These are phyloP conservation scores for Rotaria macrura DNA, from an alignment of 2,888 invertebrate species.

Conservation along the genomic window DNA sequence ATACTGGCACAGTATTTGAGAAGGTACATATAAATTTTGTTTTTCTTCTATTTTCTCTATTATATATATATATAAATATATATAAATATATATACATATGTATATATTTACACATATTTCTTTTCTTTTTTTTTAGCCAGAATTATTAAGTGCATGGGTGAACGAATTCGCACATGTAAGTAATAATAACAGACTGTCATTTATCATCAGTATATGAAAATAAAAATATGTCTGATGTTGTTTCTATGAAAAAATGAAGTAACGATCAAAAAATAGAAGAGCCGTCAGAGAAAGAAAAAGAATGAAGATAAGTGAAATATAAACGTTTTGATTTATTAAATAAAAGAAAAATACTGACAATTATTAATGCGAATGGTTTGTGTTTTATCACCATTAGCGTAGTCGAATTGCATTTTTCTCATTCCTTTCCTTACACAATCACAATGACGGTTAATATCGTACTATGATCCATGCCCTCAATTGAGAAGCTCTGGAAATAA, in stretches of 20 bases:
- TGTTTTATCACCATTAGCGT: neutral
- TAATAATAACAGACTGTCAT: neutral
- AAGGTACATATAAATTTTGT: neutral
- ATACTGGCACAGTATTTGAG: constrained; percentile 15
- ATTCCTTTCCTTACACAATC: neutral
- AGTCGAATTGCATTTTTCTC: neutral
- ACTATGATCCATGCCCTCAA: neutral
- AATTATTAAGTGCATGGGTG: neutral
- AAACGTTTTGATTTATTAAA: neutral
- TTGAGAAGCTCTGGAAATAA: neutral
- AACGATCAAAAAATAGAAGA: no score
- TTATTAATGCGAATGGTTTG: neutral
- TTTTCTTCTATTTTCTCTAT: neutral
- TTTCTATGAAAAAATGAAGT: neutral
- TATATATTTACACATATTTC: neutral
- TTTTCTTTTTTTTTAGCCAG: neutral
- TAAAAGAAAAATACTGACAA: neutral
- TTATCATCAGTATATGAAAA: neutral
- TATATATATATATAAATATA: no score
- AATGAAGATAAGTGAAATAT: neutral
- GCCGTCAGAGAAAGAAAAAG: no score
- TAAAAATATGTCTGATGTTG: neutral
- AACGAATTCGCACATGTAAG: constrained; percentile 3
- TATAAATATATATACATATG: no score
- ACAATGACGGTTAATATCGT: neutral